Percentiles rank a stretch among this genome's conserved stretches.
Conservation (phyloP, 1,140 invertebrate genomes). For the Ladona fulva region DNA sequence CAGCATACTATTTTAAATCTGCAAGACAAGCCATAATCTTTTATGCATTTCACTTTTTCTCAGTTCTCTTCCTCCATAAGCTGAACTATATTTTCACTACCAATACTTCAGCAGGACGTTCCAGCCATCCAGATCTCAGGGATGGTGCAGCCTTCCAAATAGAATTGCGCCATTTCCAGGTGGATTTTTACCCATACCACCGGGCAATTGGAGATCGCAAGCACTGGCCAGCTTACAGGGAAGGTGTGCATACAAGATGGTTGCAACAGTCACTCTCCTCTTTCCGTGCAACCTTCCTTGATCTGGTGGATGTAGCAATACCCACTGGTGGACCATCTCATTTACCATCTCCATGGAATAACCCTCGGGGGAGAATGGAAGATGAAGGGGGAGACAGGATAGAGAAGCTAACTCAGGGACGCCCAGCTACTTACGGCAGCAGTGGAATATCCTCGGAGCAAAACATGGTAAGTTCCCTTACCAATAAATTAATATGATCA, state of each 20-base stretch:
- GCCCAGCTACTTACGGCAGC: not conserved
- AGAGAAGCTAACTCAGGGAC: not conserved
- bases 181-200: constrained; percentile 97
- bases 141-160: constrained; percentile 93
- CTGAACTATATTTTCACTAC: constrained; percentile 24
- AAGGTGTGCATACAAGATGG: constrained; percentile 55
- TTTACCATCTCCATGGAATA: constrained; percentile 15
- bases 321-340: constrained; percentile 15
- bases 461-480: not conserved
- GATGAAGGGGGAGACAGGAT: not conserved
- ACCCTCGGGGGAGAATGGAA: not conserved
- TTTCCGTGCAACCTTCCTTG: constrained; percentile 44
- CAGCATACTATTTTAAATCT: not conserved
- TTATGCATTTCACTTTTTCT: not conserved
- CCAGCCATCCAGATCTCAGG: constrained; percentile 69
- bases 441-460: not conserved
- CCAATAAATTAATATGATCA: too few relatives aligned
- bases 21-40: not conserved
- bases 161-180: constrained; percentile 73
- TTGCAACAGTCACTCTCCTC: constrained; percentile 56
- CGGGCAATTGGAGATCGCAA: constrained; percentile 74
- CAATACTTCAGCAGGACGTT: constrained; percentile 57
- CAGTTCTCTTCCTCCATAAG: not conserved
- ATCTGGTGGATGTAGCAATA: constrained; percentile 22
- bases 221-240: constrained; percentile 71